phyloP scores from a whole-genome alignment of 2,888 invertebrate genomes.

The Drosophila fungiperda region DNA sequence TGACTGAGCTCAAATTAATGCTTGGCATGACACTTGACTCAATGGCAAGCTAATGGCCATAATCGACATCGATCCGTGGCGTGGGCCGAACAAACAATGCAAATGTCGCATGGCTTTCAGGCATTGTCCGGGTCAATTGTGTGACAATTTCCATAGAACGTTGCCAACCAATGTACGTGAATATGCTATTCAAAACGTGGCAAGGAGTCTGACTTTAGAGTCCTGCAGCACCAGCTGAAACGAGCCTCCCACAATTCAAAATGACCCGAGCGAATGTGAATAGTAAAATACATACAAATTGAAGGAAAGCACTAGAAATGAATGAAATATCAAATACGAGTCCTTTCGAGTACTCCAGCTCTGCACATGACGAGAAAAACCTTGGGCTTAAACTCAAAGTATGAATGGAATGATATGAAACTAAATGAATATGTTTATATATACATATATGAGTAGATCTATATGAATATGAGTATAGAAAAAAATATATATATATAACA shows the following conservation, averaged over 20 bases:
- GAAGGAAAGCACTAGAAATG: slow-evolving; percentile 37
- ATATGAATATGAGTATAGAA: background rate
- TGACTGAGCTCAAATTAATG: slow-evolving; percentile 22
- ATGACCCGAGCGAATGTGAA: slow-evolving; percentile 41
- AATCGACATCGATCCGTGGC: slow-evolving; percentile 49
- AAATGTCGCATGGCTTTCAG: slow-evolving; percentile 38
- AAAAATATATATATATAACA: background rate
- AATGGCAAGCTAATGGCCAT: slow-evolving; percentile 38
- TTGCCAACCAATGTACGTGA: slow-evolving; percentile 28
- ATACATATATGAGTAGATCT: background rate
- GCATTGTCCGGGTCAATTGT: slow-evolving; percentile 39
- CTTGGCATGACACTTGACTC: slow-evolving; percentile 31
- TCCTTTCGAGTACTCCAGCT: background rate
- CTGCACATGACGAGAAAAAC: background rate
- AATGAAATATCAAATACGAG: slow-evolving; percentile 39
- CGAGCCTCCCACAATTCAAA: slow-evolving; percentile 31
- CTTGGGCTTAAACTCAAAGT: background rate
- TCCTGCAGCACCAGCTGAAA: slow-evolving; percentile 14
- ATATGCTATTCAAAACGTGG: slow-evolving; percentile 19
- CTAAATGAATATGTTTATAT: background rate
- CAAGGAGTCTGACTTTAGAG: slow-evolving; percentile 49
- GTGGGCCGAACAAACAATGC: slow-evolving; percentile 31
- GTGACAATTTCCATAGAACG: slow-evolving; percentile 34
- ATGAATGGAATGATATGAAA: background rate
- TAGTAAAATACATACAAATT: slow-evolving; percentile 43